These are phyloP conservation scores for Morus bassanus DNA, from an alignment of 2,797 vertebrate genomes.

Conservation along the genomic window DNA sequence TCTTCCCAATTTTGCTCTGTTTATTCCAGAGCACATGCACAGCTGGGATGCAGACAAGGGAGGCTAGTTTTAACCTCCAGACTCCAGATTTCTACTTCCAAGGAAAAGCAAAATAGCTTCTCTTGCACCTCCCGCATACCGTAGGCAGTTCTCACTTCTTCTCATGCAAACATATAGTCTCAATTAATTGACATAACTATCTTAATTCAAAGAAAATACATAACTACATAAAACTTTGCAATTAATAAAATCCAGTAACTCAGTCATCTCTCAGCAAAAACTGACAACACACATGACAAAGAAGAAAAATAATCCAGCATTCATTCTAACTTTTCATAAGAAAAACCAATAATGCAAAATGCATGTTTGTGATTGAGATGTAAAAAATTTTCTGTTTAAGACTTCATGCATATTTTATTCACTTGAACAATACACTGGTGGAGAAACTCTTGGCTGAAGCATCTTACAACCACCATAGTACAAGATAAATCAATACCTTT, in stretches of 20 bases:
- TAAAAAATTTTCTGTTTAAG: not conserved
- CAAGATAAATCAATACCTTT: not conserved
- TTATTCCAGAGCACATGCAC: not conserved
- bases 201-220: not conserved
- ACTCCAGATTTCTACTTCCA: not conserved
- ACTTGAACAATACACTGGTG: not conserved
- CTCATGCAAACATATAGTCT: not conserved
- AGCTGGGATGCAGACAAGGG: not conserved
- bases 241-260: not conserved
- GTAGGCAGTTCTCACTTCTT: not conserved
- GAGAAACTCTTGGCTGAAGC: not conserved
- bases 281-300: not conserved
- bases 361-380: not conserved
- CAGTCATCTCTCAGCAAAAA: not conserved
- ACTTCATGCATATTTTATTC: not conserved
- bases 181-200: not conserved
- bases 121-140: not conserved
- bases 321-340: not conserved
- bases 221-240: not conserved
- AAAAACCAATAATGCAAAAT: not conserved
- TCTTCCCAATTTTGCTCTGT: not conserved
- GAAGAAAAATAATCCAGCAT: not conserved
- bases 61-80: not conserved
- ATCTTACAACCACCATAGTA: not conserved
- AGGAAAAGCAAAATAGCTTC: not conserved